Evolutionary conservation across 2,888 invertebrate species (phyloP), one percentile per base, ranked within the genome.

Genomic region (Mythimna albipuncta): DNA sequence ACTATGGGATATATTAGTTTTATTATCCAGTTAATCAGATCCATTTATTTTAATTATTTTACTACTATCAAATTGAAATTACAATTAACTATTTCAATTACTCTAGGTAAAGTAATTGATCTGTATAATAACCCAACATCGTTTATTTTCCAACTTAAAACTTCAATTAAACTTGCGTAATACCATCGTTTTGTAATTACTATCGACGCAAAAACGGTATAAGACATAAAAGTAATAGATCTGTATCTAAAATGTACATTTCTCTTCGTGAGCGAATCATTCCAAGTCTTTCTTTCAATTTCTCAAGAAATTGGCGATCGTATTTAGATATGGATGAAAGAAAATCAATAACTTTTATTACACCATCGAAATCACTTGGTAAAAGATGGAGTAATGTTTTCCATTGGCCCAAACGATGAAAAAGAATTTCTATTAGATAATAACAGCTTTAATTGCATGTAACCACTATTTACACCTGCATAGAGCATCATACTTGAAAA

Each of bases 91-190:
- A 3, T 83, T 69, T 73, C 44, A 68, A 83, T 63, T 63, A 52
- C 62, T 38, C 13, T 64, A 26, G 21, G 10, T 21, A 52, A 55
- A 64, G 61, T 84, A 84, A 84, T 75, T 69, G 63, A 21, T 38
- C 13, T 55, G 2, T 9, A 19, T 61, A 58, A 67, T 78, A 21
- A 55, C 32, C 67, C 54, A 50, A 1, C 0, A 55, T 59, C 67
- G 38, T 79, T 69, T 63, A 65, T 66, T 69, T 82, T 16, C 9
- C 21, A 47, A 54, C 19, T 50, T 62, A 13, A 57, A 75, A 67
- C 64, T 75, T 70, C 58, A 70, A 63, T 75, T 65, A 63, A 63
- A 47, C 50, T 81, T 84, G 67, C 55, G 62, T 76, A 84, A 81
- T 63, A 62, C 11, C 11, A 61, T 57, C 21, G 65, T 64, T 47